phyloP scores from a whole-genome alignment of 2,888 invertebrate species.

The Cenopis cana region DNA sequence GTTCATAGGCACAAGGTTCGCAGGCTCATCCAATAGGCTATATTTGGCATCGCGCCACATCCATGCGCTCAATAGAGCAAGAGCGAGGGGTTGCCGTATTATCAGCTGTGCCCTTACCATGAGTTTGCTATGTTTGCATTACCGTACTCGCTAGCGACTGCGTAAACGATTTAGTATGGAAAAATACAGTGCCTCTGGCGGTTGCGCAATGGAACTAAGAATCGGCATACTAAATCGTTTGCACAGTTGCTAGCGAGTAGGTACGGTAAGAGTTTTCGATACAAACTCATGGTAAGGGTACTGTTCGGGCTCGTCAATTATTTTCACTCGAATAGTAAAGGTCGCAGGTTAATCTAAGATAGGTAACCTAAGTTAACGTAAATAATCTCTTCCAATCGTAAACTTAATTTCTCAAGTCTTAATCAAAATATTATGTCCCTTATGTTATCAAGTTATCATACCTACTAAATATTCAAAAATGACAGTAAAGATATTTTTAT shows the following conservation, averaged over 20 bases:
- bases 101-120: too few relatives aligned
- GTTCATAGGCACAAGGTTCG: not conserved
- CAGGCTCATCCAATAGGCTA: conserved; percentile 18
- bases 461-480: too few relatives aligned
- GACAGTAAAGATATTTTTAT: too few relatives aligned
- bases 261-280: too few relatives aligned
- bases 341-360: not conserved
- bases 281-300: too few relatives aligned
- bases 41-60: conserved; percentile 39
- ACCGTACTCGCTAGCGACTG: too few relatives aligned
- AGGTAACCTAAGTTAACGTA: not conserved
- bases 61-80: conserved; percentile 29
- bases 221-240: too few relatives aligned
- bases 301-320: conserved; percentile 21
- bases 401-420: not conserved
- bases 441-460: not conserved
- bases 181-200: too few relatives aligned
- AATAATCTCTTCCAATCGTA: not conserved
- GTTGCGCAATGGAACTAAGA: too few relatives aligned
- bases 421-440: not conserved
- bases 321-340: conserved; percentile 14
- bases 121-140: too few relatives aligned
- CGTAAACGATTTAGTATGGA: too few relatives aligned
- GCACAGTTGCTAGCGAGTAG: too few relatives aligned
- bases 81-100: conserved; percentile 24